phyloP scores from a whole-genome alignment of 2,113 vertebrate species.

The Microcebus murinus region DNA sequence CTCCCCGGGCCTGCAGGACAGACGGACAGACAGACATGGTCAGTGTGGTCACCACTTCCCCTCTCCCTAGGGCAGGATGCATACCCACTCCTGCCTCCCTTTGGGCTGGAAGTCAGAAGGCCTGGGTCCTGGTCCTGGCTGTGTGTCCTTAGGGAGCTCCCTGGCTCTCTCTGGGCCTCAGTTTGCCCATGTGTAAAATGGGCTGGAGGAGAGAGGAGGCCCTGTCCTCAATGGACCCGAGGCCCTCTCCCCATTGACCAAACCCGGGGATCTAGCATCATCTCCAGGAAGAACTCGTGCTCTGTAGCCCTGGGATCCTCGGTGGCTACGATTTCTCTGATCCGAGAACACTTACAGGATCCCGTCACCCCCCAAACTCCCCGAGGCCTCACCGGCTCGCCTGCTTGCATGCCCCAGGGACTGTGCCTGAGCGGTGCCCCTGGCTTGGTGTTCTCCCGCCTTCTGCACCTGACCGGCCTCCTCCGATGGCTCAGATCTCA shows the following conservation, averaged over 20 bases:
- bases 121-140: background rate
- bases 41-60: background rate
- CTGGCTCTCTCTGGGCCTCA: background rate
- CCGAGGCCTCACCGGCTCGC: background rate
- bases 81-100: background rate
- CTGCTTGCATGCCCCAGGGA: background rate
- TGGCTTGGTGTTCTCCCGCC: background rate
- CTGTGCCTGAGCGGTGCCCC: background rate
- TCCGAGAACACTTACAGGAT: background rate
- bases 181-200: background rate
- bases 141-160: background rate
- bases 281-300: background rate
- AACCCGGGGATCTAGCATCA: background rate
- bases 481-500: background rate
- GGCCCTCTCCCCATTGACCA: background rate
- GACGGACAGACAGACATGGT: background rate
- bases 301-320: background rate
- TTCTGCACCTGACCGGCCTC: background rate
- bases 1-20: constrained; percentile 92
- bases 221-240: background rate
- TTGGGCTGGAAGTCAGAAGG: background rate
- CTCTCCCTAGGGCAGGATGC: background rate
- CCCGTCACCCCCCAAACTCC: background rate
- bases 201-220: background rate
- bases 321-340: background rate